Base-by-base conservation (phyloP, 1,140 invertebrate species). In the Agrypnia vestita region DNA sequence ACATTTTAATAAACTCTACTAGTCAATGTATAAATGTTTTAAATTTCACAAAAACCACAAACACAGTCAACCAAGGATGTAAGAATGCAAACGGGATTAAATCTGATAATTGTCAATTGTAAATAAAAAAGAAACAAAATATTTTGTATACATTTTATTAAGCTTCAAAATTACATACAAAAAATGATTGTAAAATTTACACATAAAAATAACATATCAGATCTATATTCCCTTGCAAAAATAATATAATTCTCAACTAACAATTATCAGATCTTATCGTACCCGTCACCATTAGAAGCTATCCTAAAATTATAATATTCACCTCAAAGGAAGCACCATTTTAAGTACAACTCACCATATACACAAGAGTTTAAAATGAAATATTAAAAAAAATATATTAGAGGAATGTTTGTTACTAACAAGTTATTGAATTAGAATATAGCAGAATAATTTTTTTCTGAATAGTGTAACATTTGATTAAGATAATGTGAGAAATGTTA, bases 211-310 rank as follows among this genome's bases (percentile, higher is more conserved):
- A 15, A 13, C 49, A 64, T 78, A 44, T 46, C 44, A 71, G 67
- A 71, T 49, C n/a, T 49, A 19, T 19, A 71, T 71, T 71, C 15
- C 44, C 49, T 51, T 71, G 47, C 6, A 46, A 72, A 67, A 74
- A 74, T 74, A 74, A 75, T 74, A 64, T 64, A 72, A 67, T 21
- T 69, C 55, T 76, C 61, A 78, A 79, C 35, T 80, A 83, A 83
- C 82, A 83, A 83, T 83, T 83, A 83, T 83, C 82, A 83, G 82
- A 83, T 79, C 82, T 83, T 80, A 80, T 47, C 13, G 47, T 78
- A 83, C 82, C 82, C 82, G 69, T 79, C 72, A 83, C 82, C 82
- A 76, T 21, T 53, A 21, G 3, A 59, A 35, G 25, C 1, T 35
- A 35, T 35, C 25, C 6, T 35, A 35, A 35, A 35, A 35, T 35